Evolutionary conservation across 2,888 invertebrate genomes (phyloP).

Genomic region (Tiphia femorata): DNA sequence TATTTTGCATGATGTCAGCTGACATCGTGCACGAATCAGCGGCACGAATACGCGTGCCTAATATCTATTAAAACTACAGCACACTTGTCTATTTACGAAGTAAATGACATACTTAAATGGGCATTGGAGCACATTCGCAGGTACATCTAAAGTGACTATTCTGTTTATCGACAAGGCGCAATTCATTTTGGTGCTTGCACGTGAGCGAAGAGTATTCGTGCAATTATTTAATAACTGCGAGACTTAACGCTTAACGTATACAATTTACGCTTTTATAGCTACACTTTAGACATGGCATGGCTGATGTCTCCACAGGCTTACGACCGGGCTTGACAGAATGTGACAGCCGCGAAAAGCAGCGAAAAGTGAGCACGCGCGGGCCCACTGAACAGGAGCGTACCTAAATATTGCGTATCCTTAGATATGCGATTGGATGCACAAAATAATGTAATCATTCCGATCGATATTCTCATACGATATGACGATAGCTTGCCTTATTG

Average conservation of each 20-base stretch:
- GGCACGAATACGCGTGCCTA: slow-evolving; percentile 10
- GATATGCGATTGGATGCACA: too few species aligned
- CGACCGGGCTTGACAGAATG: slow-evolving; percentile 35
- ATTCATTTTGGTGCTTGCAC: too few species aligned
- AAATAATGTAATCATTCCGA: too few species aligned
- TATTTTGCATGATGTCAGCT: slow-evolving; percentile 41
- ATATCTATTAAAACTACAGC: slow-evolving; percentile 17
- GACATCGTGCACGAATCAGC: slow-evolving; percentile 38
- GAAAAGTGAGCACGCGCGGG: slow-evolving; percentile 32
- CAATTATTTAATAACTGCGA: slow-evolving; percentile 4
- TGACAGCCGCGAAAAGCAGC: slow-evolving; percentile 38
- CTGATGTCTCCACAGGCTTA: slow-evolving; percentile 25
- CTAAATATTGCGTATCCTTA: too few species aligned
- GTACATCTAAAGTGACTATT: slow-evolving; percentile 39
- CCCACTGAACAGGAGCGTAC: slow-evolving; percentile 3
- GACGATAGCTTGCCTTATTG: too few species aligned
- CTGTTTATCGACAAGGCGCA: slow-evolving; percentile 16
- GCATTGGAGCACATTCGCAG: slow-evolving; percentile 32
- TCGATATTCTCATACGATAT: too few species aligned
- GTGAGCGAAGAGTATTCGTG: not conserved
- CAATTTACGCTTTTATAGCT: slow-evolving; percentile 22
- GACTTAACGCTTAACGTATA: not conserved
- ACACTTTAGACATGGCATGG: slow-evolving; percentile 26
- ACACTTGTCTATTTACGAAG: slow-evolving; percentile 29
- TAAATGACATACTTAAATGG: slow-evolving; percentile 41